phyloP scores from a whole-genome alignment of 1,140 invertebrate genomes.

The Daktulosphaira vitifoliae region DNA sequence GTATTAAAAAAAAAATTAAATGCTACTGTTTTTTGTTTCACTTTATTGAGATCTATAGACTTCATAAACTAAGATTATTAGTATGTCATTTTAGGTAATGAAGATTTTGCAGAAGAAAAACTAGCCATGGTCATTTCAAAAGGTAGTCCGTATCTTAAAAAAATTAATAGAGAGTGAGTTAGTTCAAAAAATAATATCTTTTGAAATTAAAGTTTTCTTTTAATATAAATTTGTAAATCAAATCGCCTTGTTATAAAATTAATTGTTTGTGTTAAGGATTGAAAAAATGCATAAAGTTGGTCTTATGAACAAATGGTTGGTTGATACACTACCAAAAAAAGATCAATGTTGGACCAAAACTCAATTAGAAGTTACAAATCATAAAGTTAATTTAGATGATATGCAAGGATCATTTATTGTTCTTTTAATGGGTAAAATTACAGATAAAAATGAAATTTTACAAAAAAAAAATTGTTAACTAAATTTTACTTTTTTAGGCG shows the following conservation, averaged over 20 bases:
- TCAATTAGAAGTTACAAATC: constrained; percentile 60
- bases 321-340: constrained; percentile 63
- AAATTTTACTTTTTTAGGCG: constrained; percentile 1
- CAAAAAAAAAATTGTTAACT: neutral
- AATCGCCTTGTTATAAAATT: too few relatives aligned
- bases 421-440: constrained; percentile 57
- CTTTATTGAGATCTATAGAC: too few relatives aligned
- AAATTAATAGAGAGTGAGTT: constrained; percentile 45
- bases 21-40: too few relatives aligned
- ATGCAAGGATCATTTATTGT: constrained; percentile 86
- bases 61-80: too few relatives aligned
- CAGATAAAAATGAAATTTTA: neutral
- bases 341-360: constrained; percentile 63
- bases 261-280: too few relatives aligned
- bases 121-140: constrained; percentile 63
- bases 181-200: too few relatives aligned
- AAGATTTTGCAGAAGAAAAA: constrained; percentile 70
- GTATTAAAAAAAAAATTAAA: too few relatives aligned
- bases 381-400: constrained; percentile 74
- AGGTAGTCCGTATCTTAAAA: constrained; percentile 61
- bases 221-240: too few relatives aligned
- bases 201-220: too few relatives aligned
- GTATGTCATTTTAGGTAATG: constrained; percentile 38
- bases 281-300: constrained; percentile 72
- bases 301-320: constrained; percentile 72